These are phyloP conservation scores for Lydus trimaculatus DNA, from an alignment of 2,888 invertebrate species.

Conservation along the genomic window DNA sequence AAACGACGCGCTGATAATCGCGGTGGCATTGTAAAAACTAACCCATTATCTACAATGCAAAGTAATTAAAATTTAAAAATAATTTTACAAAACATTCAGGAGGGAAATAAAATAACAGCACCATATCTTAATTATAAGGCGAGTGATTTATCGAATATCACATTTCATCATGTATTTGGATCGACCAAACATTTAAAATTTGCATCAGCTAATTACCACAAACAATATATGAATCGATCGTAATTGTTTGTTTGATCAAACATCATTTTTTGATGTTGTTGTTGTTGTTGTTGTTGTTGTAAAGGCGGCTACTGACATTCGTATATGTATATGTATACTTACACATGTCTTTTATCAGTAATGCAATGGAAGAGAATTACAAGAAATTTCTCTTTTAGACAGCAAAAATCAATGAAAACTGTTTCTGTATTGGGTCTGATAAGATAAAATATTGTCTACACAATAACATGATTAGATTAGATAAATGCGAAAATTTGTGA, in stretches of 20 bases:
- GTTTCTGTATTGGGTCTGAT: not conserved
- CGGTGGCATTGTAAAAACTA: slow-evolving; percentile 58
- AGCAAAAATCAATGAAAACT: not conserved
- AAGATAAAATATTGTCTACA: not conserved
- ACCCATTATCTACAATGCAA: slow-evolving; percentile 51
- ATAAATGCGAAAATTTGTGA: not conserved
- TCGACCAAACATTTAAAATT: not conserved
- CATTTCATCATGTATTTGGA: not conserved
- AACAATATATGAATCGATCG: not conserved
- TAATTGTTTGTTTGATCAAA: not conserved
- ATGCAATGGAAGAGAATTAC: not conserved
- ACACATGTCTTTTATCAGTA: not conserved
- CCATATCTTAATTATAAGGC: not conserved
- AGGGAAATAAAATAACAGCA: not conserved
- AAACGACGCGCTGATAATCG: slow-evolving; percentile 59
- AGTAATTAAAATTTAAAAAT: not conserved
- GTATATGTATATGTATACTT: not conserved
- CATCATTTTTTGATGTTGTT: not conserved
- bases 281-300: too few relatives aligned
- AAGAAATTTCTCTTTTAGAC: not conserved
- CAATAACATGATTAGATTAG: not conserved
- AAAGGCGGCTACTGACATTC: not conserved
- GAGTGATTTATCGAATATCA: slow-evolving; percentile 1
- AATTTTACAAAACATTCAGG: not conserved
- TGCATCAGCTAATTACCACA: not conserved